Percentiles rank a stretch among this genome's conserved stretches.
phyloP scores from a whole-genome alignment of 2,113 vertebrate species.

The Pseudorhombus dupliciocellatus region DNA sequence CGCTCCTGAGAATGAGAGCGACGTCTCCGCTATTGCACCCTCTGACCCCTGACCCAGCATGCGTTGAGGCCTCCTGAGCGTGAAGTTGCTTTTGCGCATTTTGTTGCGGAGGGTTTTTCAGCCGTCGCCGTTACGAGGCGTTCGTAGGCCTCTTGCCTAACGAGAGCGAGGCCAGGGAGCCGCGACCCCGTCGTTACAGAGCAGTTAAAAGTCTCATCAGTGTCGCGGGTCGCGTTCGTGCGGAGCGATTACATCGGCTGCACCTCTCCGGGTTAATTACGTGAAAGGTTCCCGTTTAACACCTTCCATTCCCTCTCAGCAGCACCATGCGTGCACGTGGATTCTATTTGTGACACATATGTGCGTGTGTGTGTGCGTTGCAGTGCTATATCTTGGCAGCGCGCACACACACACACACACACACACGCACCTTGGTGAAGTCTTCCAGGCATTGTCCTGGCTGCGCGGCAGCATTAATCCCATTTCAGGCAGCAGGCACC shows the following conservation, averaged over 20 bases:
- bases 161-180: conserved; percentile 30
- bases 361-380: neutral
- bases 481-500: conserved; percentile 18
- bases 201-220: conserved; percentile 47
- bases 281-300: conserved; percentile 24
- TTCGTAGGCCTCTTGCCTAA: conserved; percentile 17
- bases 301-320: neutral
- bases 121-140: neutral
- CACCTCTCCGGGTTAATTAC: conserved; percentile 41
- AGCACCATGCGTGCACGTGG: neutral
- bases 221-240: conserved; percentile 20
- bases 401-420: neutral
- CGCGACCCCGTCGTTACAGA: conserved; percentile 27
- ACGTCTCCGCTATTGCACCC: conserved; percentile 22
- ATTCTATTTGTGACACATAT: neutral
- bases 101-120: neutral
- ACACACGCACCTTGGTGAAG: neutral
- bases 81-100: neutral
- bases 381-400: neutral
- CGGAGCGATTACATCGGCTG: conserved; percentile 31
- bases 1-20: neutral
- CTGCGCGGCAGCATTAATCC: neutral
- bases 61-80: neutral
- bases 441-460: conserved; percentile 12
- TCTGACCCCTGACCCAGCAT: conserved; percentile 40